Evolutionary conservation across 1,140 invertebrate genomes (phyloP), one percentile per base, ranked within the genome.

Genomic region (Aporrectodea caliginosa): DNA sequence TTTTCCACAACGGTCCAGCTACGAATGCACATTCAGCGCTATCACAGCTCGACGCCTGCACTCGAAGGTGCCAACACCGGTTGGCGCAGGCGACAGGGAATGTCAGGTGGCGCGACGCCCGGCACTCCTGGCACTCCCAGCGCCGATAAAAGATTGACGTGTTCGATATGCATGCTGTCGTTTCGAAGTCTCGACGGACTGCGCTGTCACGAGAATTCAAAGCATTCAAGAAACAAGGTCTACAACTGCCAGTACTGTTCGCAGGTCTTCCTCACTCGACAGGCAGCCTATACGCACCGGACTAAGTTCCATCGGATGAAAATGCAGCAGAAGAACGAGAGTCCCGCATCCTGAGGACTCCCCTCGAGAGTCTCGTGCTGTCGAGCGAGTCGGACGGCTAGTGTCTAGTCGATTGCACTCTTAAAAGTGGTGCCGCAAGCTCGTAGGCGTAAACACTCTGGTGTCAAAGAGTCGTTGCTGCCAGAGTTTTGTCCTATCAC

Each of bases 201-300:
- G 30, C 34, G 69, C 29, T 79, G 79, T 35, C 79, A 79, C 79
- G 73, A 77, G 32, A 79, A 79, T 73, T 72, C 78, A 58, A 72
- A 79, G 35, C 78, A 79, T 69, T 43, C 35, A 27, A 33, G 35
- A 27, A 72, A 73, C 30, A 72, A 58, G 1, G 33, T 73, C 32
- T 79, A 79, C 33, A 43, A 72, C 70, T 79, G 78, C 22, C 78
- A 73, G 70, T 73, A 35, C 35, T 79, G 78, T 69, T 34, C 70
- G 1, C 78, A 73, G 22, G 27, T 35, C 2, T 79, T 79, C 71
- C 73, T 73, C 32, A 79, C 78, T 31, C 33, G 78, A 29, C 78
- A 79, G 34, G 78, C 78, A n/a, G 34, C 73, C 1, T 79, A 79
- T 33, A 73, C 33, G 29, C 78, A 79, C 35, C 34, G 73, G 27